Conservation (phyloP, 2,797 vertebrate genomes). For the Podargus strigoides region DNA sequence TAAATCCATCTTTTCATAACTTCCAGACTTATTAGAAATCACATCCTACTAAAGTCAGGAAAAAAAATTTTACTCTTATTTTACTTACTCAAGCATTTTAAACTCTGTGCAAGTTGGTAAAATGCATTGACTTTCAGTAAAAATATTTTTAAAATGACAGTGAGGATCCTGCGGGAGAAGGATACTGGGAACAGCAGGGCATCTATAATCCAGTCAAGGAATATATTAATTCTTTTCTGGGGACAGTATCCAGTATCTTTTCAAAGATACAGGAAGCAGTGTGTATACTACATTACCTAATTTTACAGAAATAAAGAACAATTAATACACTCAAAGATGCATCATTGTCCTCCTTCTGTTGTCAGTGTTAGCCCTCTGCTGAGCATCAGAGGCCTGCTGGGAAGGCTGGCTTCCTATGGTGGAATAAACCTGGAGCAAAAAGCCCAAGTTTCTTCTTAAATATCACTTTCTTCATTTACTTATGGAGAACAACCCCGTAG, state of each 20-base stretch:
- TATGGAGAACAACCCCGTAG: not conserved
- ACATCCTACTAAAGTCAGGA: not conserved
- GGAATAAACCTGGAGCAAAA: not conserved
- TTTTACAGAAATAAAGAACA: not conserved
- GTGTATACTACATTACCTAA: not conserved
- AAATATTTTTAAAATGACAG: not conserved
- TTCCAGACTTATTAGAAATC: not conserved
- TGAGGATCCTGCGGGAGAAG: not conserved
- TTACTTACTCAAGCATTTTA: not conserved
- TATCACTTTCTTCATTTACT: not conserved
- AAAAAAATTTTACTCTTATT: not conserved
- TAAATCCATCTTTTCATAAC: not conserved
- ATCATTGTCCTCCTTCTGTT: not conserved
- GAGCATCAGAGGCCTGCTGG: not conserved
- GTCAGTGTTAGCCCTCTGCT: not conserved
- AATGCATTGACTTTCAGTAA: not conserved
- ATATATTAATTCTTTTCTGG: not conserved
- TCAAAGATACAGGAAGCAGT: not conserved
- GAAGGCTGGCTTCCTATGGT: not conserved
- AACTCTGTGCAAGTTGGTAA: not conserved
- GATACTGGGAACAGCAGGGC: not conserved
- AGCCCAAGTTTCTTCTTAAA: not conserved
- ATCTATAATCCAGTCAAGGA: not conserved
- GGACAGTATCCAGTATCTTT: not conserved
- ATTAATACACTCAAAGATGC: not conserved